Evolutionary conservation across 2,797 vertebrate species (phyloP).

Genomic region (Lophius americanus): DNA sequence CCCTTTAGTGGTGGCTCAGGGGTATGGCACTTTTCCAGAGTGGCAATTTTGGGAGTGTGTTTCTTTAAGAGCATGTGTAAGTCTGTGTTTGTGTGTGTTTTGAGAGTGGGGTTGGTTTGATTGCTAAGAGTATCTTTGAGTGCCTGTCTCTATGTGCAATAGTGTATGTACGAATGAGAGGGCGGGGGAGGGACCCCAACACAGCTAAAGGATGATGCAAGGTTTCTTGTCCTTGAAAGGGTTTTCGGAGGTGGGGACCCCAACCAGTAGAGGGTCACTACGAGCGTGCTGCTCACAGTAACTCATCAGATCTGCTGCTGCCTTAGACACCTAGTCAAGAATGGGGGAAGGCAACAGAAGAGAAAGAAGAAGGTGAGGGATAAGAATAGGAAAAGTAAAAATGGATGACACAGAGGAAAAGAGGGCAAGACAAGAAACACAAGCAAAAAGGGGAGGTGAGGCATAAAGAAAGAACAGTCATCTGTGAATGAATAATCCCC

Average conservation of each 20-base stretch:
- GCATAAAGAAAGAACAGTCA: not conserved
- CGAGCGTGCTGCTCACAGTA: constrained; percentile 96
- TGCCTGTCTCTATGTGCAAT: constrained; percentile 24
- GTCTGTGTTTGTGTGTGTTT: constrained; percentile 23
- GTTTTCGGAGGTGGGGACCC: constrained; percentile 95
- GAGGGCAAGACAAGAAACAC: not conserved
- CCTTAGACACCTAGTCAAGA: constrained; percentile 90
- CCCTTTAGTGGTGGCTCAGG: constrained; percentile 61
- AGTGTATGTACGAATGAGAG: constrained; percentile 36
- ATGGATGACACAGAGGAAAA: not conserved
- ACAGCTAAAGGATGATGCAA: constrained; percentile 93
- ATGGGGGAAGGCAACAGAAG: not conserved
- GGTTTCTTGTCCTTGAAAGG: constrained; percentile 99
- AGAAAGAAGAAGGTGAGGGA: not conserved
- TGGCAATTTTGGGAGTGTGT: constrained; percentile 59
- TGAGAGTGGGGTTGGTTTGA: constrained; percentile 10
- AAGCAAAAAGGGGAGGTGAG: not conserved
- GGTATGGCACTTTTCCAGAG: constrained; percentile 75
- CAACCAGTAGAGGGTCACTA: constrained; percentile 93
- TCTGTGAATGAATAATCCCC: not conserved
- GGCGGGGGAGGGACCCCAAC: constrained; percentile 16
- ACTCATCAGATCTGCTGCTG: constrained; percentile 94
- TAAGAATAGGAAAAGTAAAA: too few relatives aligned
- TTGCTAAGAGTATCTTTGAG: constrained; percentile 17
- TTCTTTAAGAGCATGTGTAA: constrained; percentile 12